Percentiles rank a stretch among this genome's conserved stretches.
Evolutionary conservation across 2,797 vertebrate genomes (phyloP).

Genomic region (Rhodeus uyekii): DNA sequence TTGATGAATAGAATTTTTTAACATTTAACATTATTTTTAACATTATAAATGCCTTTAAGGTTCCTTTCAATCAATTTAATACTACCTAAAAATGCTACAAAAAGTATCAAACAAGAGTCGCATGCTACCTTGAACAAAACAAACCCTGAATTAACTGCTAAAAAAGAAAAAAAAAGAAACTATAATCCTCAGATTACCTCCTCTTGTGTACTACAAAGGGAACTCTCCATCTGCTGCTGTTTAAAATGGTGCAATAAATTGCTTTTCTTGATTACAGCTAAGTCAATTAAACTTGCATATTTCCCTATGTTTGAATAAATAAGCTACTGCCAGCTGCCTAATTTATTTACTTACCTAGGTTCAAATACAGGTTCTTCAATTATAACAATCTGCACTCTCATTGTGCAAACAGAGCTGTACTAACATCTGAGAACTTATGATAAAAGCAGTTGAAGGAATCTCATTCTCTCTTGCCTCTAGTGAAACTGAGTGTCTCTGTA

Average conservation of each 20-base stretch:
- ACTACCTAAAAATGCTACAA: not conserved
- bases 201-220: slow-evolving; percentile 51
- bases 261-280: slow-evolving; percentile 38
- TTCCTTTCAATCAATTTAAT: not conserved
- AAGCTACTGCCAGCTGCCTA: not conserved
- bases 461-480: not conserved
- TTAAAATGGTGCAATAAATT: slow-evolving; percentile 53
- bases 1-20: not conserved
- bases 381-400: not conserved
- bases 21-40: not conserved
- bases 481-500: not conserved
- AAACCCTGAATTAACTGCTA: slow-evolving; percentile 59
- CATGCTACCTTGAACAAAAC: slow-evolving; percentile 38
- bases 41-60: not conserved
- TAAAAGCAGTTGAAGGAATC: not conserved
- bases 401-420: not conserved
- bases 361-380: slow-evolving; percentile 1
- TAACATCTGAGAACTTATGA: not conserved
- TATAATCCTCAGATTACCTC: slow-evolving; percentile 62
- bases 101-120: not conserved
- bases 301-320: slow-evolving; percentile 14
- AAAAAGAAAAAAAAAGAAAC: slow-evolving; percentile 60
- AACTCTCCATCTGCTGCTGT: slow-evolving; percentile 37
- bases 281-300: slow-evolving; percentile 59
- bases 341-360: not conserved